Percentiles rank a stretch among this genome's conserved stretches.
phyloP scores from a whole-genome alignment of 2,113 vertebrate species.

The Axis porcinus region DNA sequence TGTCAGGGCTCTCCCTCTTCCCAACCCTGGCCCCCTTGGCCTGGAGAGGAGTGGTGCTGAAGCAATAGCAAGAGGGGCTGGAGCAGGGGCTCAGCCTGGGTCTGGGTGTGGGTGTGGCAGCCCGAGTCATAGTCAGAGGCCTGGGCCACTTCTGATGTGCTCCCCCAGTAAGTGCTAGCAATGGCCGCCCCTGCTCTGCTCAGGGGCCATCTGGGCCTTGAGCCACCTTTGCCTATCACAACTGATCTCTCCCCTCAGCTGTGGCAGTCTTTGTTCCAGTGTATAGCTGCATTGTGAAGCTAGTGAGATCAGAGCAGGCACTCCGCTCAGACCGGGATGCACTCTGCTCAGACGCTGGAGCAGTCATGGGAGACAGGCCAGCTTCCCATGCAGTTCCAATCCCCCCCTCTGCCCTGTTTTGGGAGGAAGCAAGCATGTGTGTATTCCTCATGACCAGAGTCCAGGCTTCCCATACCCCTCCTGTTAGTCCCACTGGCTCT shows the following conservation, averaged over 20 bases:
- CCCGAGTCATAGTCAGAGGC: not conserved
- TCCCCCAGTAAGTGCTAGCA: not conserved
- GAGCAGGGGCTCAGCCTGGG: not conserved
- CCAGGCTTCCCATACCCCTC: not conserved
- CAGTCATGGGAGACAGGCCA: not conserved
- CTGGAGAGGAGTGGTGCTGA: not conserved
- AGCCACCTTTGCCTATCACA: not conserved
- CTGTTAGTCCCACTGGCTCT: not conserved
- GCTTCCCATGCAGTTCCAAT: not conserved
- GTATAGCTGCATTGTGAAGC: not conserved
- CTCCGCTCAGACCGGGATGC: not conserved
- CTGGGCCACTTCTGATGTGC: not conserved
- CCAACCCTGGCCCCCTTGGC: not conserved
- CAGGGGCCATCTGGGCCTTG: rapidly evolving
- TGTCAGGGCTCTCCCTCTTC: not conserved
- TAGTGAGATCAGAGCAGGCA: not conserved
- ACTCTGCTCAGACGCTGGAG: not conserved
- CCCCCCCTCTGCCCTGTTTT: not conserved
- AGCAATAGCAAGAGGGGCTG: not conserved
- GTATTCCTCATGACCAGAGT: not conserved
- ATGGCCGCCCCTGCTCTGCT: not conserved
- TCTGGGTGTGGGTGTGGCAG: not conserved
- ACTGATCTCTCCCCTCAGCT: not conserved
- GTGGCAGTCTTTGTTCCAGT: not conserved
- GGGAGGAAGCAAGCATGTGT: not conserved